Base-by-base conservation (phyloP, 1,140 invertebrate genomes). In the Radopholus similis region DNA sequence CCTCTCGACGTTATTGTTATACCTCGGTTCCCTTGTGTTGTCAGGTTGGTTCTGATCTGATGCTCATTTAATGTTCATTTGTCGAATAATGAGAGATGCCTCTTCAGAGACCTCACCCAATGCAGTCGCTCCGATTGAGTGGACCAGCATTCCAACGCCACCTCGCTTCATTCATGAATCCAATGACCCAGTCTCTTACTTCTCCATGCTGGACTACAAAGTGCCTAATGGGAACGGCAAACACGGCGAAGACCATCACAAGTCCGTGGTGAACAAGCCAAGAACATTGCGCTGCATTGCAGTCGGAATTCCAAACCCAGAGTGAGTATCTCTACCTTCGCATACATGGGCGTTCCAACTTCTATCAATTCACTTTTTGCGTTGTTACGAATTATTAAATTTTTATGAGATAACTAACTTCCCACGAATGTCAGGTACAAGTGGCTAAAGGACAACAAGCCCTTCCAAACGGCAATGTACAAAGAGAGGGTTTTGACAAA, bases 391-490 rank as follows among this genome's bases (percentile, higher is more conserved):
- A n/a, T n/a, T n/a, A 6, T 47, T 47, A 5, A 47, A 1, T 8
- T 47, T 18, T 47, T 47, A 2, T 47, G 15, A 8, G 5, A n/a
- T 23, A 23, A 5, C 26, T 13, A 18, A 28, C 3, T 34, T 66
- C n/a, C n/a, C n/a, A n/a, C n/a, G n/a, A n/a, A n/a, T 64, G 77
- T 55, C 85, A 95, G 92, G 71, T 97, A 96, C 84, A 86, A 87
- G 76, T 97, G 95, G 95, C 89, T 91, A 58, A 97, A 97, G 84
- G 95, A 97, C 86, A 93, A 93, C 55, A 91, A 93, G 73, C 86
- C 89, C 13, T 97, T 88, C 75, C 88, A 91, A 72, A 93, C 90
- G 87, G 88, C 90, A 80, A 88, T 90, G 1, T 95, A 95, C 82
- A 91, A 94, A 80, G 90, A 93, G 73, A 88, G 94, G 71, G 95